Conservation (phyloP, 2,113 vertebrate genomes). For the Parus major region DNA sequence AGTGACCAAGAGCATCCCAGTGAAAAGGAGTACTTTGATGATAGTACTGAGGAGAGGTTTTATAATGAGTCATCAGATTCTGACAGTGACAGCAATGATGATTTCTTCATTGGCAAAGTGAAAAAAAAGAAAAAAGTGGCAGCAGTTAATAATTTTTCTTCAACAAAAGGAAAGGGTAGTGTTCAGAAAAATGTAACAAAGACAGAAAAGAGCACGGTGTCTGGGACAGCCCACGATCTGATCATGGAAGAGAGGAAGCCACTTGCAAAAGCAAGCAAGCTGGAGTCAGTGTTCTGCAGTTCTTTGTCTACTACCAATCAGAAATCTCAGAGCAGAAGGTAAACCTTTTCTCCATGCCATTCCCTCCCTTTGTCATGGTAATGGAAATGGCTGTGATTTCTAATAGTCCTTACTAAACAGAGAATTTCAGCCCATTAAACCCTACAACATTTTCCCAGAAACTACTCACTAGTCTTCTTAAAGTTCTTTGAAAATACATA, state of each 20-base stretch:
- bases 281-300: constrained; percentile 85
- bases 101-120: constrained; percentile 94
- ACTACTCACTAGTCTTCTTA: background rate
- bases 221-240: background rate
- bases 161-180: constrained; percentile 14
- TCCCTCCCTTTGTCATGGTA: background rate
- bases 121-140: constrained; percentile 83
- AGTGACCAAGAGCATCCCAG: constrained; percentile 72
- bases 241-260: background rate
- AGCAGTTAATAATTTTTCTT: constrained; percentile 1
- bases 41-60: constrained; percentile 97
- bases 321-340: constrained; percentile 69
- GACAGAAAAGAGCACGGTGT: background rate
- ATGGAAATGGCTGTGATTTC: background rate
- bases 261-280: constrained; percentile 48
- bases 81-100: constrained; percentile 81
- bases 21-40: constrained; percentile 86
- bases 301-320: constrained; percentile 74
- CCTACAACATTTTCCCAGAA: background rate
- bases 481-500: background rate
- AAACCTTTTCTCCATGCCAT: background rate
- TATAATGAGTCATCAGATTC: constrained; percentile 87
- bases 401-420: background rate
- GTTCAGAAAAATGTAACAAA: background rate
- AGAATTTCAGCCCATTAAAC: background rate